Base-by-base conservation (phyloP, 2,888 invertebrate species). In the Perizoma affinitatum region DNA sequence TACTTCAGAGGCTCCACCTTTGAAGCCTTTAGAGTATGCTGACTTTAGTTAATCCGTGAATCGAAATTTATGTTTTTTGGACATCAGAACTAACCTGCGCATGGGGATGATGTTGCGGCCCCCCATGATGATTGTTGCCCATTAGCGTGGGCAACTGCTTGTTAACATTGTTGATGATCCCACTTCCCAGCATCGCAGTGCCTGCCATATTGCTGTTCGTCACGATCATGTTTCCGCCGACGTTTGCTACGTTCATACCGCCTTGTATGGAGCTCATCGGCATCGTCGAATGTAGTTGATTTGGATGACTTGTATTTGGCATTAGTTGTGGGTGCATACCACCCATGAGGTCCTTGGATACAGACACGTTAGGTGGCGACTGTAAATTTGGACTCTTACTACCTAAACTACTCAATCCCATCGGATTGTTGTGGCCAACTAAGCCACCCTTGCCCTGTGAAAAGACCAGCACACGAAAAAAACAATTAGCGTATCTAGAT, bases 361-460 rank as follows among this genome's bases (percentile, higher is more conserved):
- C 96, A 67, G 96, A 95, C 73, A 96, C 96, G 79, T 97, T 96
- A 50, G 96, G 96, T 60, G 97, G 96, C 57, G 97, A 97, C 86
- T 97, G 97, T 82, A 97, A 91, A 82, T 95, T 96, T 67, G 96
- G 96, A 86, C 96, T 96, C 86, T 96, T 96, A 88, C 94, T 96
- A 68, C 96, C 96, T 84, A 96, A 91, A 77, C 95, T 95, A 79
- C 95, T 96, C 86, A 95, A 94, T 66, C 95, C 94, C 93, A 96
- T 94, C 53, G 95, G 94, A 80, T 96, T 93, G 82, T 96, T 93
- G 73, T 95, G 94, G 89, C 95, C 94, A 57, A 94, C 93, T 80
- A 96, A 94, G 83, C 95, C 92, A 84, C 93, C 93, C 86, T 96
- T 95, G 87, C 94, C 94, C 95, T 95, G 92, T 82, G 88, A 92